phyloP scores from a whole-genome alignment of 2,888 invertebrate species.

The Epinotia ramella region DNA sequence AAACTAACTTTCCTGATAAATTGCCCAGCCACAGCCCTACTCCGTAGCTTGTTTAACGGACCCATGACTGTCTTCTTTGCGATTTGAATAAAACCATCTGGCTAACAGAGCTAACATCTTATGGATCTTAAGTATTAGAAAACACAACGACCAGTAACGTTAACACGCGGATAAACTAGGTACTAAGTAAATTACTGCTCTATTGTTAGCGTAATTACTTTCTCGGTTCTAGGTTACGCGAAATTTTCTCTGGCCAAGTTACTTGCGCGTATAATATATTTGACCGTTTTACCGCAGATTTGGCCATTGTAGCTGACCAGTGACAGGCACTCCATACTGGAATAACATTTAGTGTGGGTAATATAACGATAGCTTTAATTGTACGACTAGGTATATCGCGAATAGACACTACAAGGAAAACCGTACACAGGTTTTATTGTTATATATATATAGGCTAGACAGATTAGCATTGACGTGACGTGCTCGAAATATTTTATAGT shows the following conservation, averaged over 20 bases:
- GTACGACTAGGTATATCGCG: too few relatives aligned
- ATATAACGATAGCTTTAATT: not conserved
- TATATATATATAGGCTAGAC: too few relatives aligned
- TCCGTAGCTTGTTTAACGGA: conserved; percentile 74
- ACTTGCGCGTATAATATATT: conserved; percentile 28
- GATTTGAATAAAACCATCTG: conserved; percentile 73
- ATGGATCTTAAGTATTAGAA: conserved; percentile 62
- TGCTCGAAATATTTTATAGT: too few relatives aligned
- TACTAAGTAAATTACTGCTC: conserved; percentile 46
- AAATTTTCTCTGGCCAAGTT: conserved; percentile 40
- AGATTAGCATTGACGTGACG: too few relatives aligned
- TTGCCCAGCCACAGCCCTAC: conserved; percentile 46
- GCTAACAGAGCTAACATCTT: conserved; percentile 68
- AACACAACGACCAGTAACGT: conserved; percentile 56
- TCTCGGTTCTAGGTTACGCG: conserved; percentile 38
- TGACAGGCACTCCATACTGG: not conserved
- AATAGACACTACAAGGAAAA: too few relatives aligned
- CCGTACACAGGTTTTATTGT: too few relatives aligned
- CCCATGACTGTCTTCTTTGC: conserved; percentile 55
- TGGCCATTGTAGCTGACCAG: not conserved
- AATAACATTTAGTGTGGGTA: not conserved
- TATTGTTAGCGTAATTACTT: conserved; percentile 50
- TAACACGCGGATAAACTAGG: conserved; percentile 38
- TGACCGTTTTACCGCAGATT: conserved; percentile 6
- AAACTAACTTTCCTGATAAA: conserved; percentile 8